Percentiles rank a stretch among this genome's conserved stretches.
Evolutionary conservation across 2,888 invertebrate species (phyloP).

Genomic region (Alviniconcha strummeri): DNA sequence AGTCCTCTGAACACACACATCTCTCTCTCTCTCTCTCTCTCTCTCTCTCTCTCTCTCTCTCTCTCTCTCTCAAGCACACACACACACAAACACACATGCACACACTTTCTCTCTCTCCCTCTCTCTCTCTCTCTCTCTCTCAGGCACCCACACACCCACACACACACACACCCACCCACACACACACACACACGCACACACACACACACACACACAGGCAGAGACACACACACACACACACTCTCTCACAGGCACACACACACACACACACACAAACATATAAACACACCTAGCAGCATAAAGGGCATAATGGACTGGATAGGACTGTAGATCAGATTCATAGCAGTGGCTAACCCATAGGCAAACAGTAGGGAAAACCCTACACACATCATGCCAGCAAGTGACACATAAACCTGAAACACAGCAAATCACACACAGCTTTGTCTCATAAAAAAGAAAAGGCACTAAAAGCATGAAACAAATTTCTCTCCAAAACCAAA

Average conservation of each 20-base stretch:
- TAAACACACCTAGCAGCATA: conserved; percentile 83
- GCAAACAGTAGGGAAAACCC: conserved; percentile 85
- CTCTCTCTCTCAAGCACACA: too few relatives aligned
- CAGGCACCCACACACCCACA: not conserved
- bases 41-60: too few relatives aligned
- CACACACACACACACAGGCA: not conserved
- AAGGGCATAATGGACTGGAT: conserved; percentile 89
- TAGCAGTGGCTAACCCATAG: conserved; percentile 83
- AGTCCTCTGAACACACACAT: too few relatives aligned
- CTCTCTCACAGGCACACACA: not conserved
- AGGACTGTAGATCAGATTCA: conserved; percentile 86
- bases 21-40: too few relatives aligned
- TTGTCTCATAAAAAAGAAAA: too few relatives aligned
- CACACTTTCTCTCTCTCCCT: too few relatives aligned
- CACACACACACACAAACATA: conserved; percentile 22
- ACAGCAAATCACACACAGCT: conserved; percentile 6
- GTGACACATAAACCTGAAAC: conserved; percentile 80
- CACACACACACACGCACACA: conserved; percentile 1
- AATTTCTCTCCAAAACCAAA: too few relatives aligned
- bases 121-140: not conserved
- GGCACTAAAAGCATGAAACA: too few relatives aligned
- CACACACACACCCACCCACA: not conserved
- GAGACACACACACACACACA: conserved; percentile 6
- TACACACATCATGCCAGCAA: conserved; percentile 83
- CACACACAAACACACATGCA: too few relatives aligned